Percentiles rank a stretch among this genome's conserved stretches.
These are phyloP conservation scores for Eptatretus atami DNA, from an alignment of 2,797 vertebrate species.

Conservation along the genomic window DNA sequence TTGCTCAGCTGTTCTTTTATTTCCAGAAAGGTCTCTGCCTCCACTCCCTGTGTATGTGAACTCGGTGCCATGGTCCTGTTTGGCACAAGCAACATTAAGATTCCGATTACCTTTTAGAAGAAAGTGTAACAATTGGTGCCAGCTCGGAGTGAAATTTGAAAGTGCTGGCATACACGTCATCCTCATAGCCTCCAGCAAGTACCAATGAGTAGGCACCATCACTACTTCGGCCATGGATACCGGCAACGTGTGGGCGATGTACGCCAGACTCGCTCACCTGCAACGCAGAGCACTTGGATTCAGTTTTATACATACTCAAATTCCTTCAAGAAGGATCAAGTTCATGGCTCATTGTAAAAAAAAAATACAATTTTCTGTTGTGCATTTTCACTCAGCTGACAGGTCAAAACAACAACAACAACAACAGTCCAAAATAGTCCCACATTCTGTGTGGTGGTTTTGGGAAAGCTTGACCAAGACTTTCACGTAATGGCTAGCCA, in stretches of 20 bases:
- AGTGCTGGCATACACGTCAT: conserved; percentile 44
- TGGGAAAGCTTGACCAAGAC: too few species aligned
- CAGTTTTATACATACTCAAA: neutral
- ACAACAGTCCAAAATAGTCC: neutral
- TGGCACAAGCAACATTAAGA: too few species aligned
- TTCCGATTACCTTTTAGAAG: too few species aligned
- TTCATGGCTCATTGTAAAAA: neutral
- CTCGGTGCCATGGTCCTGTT: conserved; percentile 61
- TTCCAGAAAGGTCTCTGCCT: conserved; percentile 71
- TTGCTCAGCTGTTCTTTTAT: conserved; percentile 81
- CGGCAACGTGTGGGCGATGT: conserved; percentile 73
- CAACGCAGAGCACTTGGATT: neutral
- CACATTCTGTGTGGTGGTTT: neutral
- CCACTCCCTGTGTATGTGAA: conserved; percentile 92
- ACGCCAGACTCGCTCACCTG: conserved; percentile 79
- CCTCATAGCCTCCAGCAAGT: conserved; percentile 76
- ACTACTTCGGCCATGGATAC: conserved; percentile 70
- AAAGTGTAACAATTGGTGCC: too few species aligned
- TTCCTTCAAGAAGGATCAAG: neutral
- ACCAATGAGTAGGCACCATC: conserved; percentile 74
- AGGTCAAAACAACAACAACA: conserved; percentile 7
- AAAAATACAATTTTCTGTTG: neutral
- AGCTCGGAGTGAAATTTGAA: conserved; percentile 4
- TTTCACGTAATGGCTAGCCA: too few species aligned
- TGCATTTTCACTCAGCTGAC: neutral